phyloP scores from a whole-genome alignment of 1,140 invertebrate genomes.

The Drosophila sturtevanti region DNA sequence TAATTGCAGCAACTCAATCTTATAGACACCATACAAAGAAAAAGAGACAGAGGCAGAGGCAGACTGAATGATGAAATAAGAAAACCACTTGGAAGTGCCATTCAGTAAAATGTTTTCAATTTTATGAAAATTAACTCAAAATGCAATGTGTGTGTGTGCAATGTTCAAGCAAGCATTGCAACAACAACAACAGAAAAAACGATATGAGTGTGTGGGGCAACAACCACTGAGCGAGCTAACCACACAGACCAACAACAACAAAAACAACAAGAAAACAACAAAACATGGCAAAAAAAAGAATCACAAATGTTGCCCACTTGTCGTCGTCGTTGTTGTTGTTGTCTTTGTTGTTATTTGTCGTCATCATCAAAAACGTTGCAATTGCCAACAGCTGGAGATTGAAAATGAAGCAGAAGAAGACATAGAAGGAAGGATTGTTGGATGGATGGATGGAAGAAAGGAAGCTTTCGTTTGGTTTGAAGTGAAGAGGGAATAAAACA shows the following conservation, averaged over 20 bases:
- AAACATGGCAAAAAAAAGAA: constrained; percentile 26
- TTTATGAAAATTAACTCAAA: constrained; percentile 69
- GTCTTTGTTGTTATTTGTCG: constrained; percentile 47
- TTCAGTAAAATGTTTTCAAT: constrained; percentile 66
- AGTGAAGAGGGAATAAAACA: constrained; percentile 54
- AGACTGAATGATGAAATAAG: constrained; percentile 1
- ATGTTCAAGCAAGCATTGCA: constrained; percentile 23
- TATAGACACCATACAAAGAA: constrained; percentile 9
- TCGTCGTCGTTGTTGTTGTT: constrained; percentile 37
- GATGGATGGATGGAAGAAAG: constrained; percentile 2
- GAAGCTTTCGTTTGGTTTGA: constrained; percentile 5
- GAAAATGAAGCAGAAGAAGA: constrained; percentile 11
- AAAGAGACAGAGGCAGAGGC: too few species aligned
- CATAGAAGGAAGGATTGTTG: background rate
- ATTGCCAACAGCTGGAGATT: constrained; percentile 49
- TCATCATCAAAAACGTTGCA: constrained; percentile 57
- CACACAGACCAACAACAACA: constrained; percentile 9
- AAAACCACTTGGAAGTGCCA: constrained; percentile 49
- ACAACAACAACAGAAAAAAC: constrained; percentile 10
- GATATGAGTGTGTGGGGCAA: background rate
- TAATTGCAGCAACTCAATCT: background rate
- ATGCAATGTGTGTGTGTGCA: constrained; percentile 25
- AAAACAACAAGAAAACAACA: background rate
- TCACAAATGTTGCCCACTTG: constrained; percentile 45
- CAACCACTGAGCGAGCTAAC: constrained; percentile 10